Evolutionary conservation across 2,113 vertebrate genomes (phyloP).

Genomic region (Otocyon megalotis): DNA sequence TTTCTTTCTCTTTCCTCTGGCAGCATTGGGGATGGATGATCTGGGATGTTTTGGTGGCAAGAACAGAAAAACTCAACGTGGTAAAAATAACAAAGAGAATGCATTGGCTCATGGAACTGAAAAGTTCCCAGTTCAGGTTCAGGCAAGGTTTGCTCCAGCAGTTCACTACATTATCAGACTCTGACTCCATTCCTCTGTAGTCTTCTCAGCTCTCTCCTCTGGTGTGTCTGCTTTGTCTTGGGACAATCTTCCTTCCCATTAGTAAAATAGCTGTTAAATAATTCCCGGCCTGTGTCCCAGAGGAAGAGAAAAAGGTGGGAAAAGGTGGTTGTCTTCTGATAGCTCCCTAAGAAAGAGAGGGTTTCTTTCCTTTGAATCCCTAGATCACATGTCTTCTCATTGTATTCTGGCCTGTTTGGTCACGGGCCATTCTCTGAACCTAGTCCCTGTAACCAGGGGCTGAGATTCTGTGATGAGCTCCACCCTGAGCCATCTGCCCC

Average conservation of each 20-base stretch:
- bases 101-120: not conserved
- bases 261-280: not conserved
- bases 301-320: not conserved
- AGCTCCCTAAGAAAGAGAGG: not conserved
- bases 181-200: not conserved
- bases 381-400: not conserved
- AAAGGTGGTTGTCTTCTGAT: not conserved
- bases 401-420: not conserved
- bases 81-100: slow-evolving; percentile 3
- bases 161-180: not conserved
- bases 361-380: not conserved
- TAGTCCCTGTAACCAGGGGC: not conserved
- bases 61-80: not conserved
- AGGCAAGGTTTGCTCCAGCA: not conserved
- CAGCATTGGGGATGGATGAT: not conserved
- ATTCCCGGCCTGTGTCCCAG: not conserved
- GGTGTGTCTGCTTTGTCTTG: not conserved
- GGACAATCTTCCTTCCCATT: not conserved
- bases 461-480: not conserved
- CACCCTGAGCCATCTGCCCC: not conserved
- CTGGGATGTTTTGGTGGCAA: not conserved
- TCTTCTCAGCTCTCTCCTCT: not conserved
- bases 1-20: not conserved
- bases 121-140: not conserved
- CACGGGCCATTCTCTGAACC: not conserved